Percentiles rank a stretch among this genome's conserved stretches.
phyloP scores from a whole-genome alignment of 2,888 invertebrate genomes.

The Drosophila rubida region DNA sequence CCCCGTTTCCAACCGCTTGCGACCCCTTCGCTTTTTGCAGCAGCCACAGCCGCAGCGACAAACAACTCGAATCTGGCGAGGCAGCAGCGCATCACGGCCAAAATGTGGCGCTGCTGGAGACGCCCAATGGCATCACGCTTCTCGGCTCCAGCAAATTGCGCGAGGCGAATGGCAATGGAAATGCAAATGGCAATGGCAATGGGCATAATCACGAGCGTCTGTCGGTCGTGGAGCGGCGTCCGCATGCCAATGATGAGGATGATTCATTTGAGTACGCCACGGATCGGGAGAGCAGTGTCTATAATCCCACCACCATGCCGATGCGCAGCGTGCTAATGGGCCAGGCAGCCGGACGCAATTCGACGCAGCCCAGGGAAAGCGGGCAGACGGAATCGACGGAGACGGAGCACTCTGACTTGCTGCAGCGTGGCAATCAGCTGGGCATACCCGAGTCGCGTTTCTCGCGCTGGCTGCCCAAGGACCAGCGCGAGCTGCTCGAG shows the following conservation, averaged over 20 bases:
- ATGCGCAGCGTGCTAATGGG: conserved; percentile 72
- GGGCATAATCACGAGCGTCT: conserved; percentile 55
- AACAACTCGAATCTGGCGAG: conserved; percentile 64
- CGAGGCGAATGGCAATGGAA: conserved; percentile 39
- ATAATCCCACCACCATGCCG: conserved; percentile 84
- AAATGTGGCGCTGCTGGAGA: conserved; percentile 82
- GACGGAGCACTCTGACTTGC: conserved; percentile 68
- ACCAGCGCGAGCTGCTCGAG: conserved; percentile 84
- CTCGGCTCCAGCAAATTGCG: conserved; percentile 70
- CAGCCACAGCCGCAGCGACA: conserved; percentile 50
- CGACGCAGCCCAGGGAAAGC: conserved; percentile 26
- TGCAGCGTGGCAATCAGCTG: conserved; percentile 82
- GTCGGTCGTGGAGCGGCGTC: conserved; percentile 70
- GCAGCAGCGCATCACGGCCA: conserved; percentile 76
- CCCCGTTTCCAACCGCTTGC: conserved; percentile 5
- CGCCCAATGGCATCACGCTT: conserved; percentile 82
- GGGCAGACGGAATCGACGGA: conserved; percentile 7
- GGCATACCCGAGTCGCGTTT: conserved; percentile 84
- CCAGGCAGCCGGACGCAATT: conserved; percentile 79
- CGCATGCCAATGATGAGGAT: conserved; percentile 73
- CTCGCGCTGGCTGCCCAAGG: conserved; percentile 84
- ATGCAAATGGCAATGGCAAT: conserved; percentile 47
- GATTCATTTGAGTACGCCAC: conserved; percentile 84
- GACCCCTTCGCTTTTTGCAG: conserved; percentile 24
- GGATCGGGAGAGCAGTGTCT: conserved; percentile 84